Base-by-base conservation (phyloP, 2,888 invertebrate genomes). In the Choreutis nemorana region DNA sequence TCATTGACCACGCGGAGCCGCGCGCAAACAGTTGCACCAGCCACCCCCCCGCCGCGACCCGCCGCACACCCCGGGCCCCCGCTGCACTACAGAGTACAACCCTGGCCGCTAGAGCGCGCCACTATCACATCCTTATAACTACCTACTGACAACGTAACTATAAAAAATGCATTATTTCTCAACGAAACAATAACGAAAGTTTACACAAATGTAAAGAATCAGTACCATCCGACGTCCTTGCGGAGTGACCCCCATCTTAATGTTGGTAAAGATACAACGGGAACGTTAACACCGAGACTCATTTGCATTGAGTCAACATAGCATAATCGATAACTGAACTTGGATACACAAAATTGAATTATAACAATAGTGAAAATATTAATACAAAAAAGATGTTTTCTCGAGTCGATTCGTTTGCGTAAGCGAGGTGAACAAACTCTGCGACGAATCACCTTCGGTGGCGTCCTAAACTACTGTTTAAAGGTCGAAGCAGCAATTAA, bases 381-480 rank as follows among this genome's bases (percentile, higher is more conserved):
- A 15, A 11, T 22, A 31, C 28, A 31, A 26, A 26, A n/a, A 30
- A 25, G 25, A 54, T 58, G 50, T 67, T 62, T 64, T 56, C 51
- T 55, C 58, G 62, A 62, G 68, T 66, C 62, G 57, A 60, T 58
- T 37, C 54, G 49, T 71, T 73, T 72, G 71, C 68, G 66, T 66
- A 71, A 72, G 66, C 50, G 49, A 50, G 73, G 72, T 71, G 43
- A 39, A 60, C 56, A 73, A 72, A 73, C 73, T 66, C 57, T 30
- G 36, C 41, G 40, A 37, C 43, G 42, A 55, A 61, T 72, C 68
- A 72, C 73, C 73, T 72, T 71, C 67, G 55, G 37, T 38, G n/a
- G 54, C 59, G 72, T 68, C 70, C 68, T 68, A 67, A 71, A 66
- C 67, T 62, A 54, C 61, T 55, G 61, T 63, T 64, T 66, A 65